Percentiles rank a stretch among this genome's conserved stretches.
Evolutionary conservation across 2,888 invertebrate species (phyloP).

Genomic region (Teleiodes luculella): DNA sequence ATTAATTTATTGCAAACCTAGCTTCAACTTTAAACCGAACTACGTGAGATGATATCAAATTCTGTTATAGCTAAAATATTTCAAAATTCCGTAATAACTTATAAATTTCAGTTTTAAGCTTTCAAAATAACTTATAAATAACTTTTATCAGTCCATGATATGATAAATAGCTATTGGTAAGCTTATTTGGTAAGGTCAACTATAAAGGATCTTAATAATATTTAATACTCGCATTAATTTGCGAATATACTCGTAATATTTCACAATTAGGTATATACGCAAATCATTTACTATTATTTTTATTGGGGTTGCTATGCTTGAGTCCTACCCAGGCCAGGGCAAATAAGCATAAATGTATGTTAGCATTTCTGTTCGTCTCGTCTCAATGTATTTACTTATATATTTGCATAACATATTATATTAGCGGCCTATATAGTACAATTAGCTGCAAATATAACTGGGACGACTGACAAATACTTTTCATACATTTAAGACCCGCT

Average conservation of each 20-base stretch:
- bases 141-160: conserved; percentile 5
- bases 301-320: too few relatives aligned
- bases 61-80: not conserved
- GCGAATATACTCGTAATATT: too few relatives aligned
- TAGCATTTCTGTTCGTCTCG: too few relatives aligned
- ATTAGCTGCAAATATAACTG: not conserved
- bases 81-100: not conserved
- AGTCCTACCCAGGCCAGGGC: too few relatives aligned
- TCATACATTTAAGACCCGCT: not conserved
- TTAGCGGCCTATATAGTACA: too few relatives aligned
- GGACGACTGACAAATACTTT: not conserved
- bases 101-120: not conserved
- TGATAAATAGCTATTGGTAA: conserved; percentile 5
- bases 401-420: too few relatives aligned
- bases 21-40: too few relatives aligned
- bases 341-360: too few relatives aligned
- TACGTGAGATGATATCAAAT: not conserved
- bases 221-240: not conserved
- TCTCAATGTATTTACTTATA: too few relatives aligned
- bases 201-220: not conserved
- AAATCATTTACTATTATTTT: too few relatives aligned
- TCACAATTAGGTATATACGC: too few relatives aligned
- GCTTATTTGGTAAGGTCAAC: conserved; percentile 15
- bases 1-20: too few relatives aligned
- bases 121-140: conserved; percentile 9